Base-by-base conservation (phyloP, 2,888 invertebrate genomes). In the Diplazon laetatorius region DNA sequence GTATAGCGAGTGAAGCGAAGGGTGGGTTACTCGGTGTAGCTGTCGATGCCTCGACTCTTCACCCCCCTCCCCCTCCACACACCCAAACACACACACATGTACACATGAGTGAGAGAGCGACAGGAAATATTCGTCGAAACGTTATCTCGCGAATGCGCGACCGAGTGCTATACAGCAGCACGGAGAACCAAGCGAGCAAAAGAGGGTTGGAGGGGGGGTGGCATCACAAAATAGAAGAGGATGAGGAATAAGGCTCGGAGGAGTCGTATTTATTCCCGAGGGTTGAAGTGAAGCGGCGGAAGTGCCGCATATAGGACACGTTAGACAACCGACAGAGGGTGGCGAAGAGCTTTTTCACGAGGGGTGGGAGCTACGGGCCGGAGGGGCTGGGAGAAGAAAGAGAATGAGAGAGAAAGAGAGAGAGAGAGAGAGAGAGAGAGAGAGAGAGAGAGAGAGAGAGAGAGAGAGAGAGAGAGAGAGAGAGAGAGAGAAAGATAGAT, bases 131-230 rank as follows among this genome's bases (percentile, higher is more conserved):
- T 50, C 48, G 35, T 65, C 48, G 37, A 48, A 22, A 48, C 65
- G 65, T 37, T 65, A 50, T 65, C 65, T 65, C 65, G 30, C 50
- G 20, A 65, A 65, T 65, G 37, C 48, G 65, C 18, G 63, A 50
- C 39, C 18, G 35, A 37, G 35, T 35, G n/a, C n/a, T 46, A 48
- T n/a, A n/a, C n/a, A n/a, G n/a, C n/a, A n/a, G n/a, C n/a, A n/a
- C n/a, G n/a, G n/a, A n/a, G n/a, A n/a, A n/a, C n/a, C n/a, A n/a
- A n/a, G n/a, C n/a, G n/a, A n/a, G n/a, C n/a, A n/a, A n/a, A n/a
- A n/a, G n/a, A n/a, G n/a, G n/a, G n/a, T n/a, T n/a, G n/a, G n/a
- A n/a, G n/a, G n/a, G n/a, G n/a, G n/a, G n/a, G n/a, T n/a, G n/a
- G n/a, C n/a, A n/a, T n/a, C n/a, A n/a, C n/a, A n/a, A n/a, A n/a